Base-by-base conservation (phyloP, 2,113 vertebrate genomes). In the Proteles cristata region DNA sequence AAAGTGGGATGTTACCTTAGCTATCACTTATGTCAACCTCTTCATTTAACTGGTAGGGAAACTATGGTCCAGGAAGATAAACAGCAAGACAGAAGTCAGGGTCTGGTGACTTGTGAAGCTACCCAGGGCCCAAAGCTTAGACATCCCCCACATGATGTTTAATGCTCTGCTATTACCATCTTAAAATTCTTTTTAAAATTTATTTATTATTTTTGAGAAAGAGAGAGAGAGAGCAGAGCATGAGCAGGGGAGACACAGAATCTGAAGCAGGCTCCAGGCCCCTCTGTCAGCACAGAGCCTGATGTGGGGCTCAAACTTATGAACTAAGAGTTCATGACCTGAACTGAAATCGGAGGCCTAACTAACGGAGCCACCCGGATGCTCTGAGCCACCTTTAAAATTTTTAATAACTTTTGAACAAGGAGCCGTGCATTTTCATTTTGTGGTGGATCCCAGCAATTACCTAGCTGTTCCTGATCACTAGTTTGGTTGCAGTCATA, bases 21-120 rank as follows among this genome's bases (percentile, higher is more conserved):
- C 25, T 25, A 71, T 35, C 45, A 23, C n/a, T 9, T 17, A 33
- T 12, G 45, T 77, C 61, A 35, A 0, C 21, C 55, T 66, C 71
- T 21, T 17, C 35, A 21, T 35, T 31, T 50, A 50, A n/a, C 48
- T 53, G 26, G 31, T 0, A 55, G 28, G 61, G 26, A 35, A 55
- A 12, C 31, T 3, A 25, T 11, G 3, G 14, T 17, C 80, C 73
- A 33, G 43, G 66, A 39, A n/a, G 14, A 45, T 1, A 12, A 48
- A 28, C 0, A 17, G 48, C 55, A 73, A 53, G 23, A 26, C 6
- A 2, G 6, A 19, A 19, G 3, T 50, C 26, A 5, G 0, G 6
- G 12, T 35, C 26, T 48, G 39, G 25, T 61, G 43, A 50, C 31
- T 23, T 2, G 1, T 5, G 17, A 71, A 84, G n/a, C 33, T 19